Base-by-base conservation (phyloP, 1,140 invertebrate genomes). In the Micrasema longulum region DNA sequence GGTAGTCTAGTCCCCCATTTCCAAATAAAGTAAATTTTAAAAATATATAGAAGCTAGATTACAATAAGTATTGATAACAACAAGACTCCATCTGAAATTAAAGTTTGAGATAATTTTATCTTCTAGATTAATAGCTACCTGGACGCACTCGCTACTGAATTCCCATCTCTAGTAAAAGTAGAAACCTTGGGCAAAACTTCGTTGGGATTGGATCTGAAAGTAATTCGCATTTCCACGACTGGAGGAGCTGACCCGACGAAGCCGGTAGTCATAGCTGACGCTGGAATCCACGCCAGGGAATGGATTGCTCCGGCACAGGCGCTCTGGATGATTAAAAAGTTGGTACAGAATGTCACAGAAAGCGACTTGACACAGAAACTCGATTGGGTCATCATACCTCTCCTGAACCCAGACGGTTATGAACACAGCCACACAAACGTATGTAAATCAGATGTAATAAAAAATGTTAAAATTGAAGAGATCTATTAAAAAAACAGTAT, bases 341-440 rank as follows among this genome's bases (percentile, higher is more conserved):
- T 91, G 26, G 86, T 88, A 1, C 85, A 87, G 36, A 80, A 88
- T 14, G 78, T 88, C 74, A 84, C 78, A 1, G 78, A 85, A 48
- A 77, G 57, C 1, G 78, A 86, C 6, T 71, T 91, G 1, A 78
- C 89, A 1, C 82, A 89, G 12, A 81, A 86, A 26, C 83, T 91
- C 52, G 91, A 93, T 76, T 90, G 90, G 83, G 85, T 91, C 74
- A 87, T 93, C 47, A 81, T 92, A 22, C 90, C 90, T 1, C 71
- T 88, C 1, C 79, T 87, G 0, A 91, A 92, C 81, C 89, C 90
- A 10, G 90, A 91, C 81, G 91, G 91, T 4, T 92, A 92, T 76
- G 88, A 88, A 71, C 92, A 88, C 76, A 85, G 88, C 5, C 86
- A 88, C 43, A 78, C 83, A 1, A 77, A 81, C 3, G 60, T 64